phyloP scores from a whole-genome alignment of 1,140 invertebrate species.

The Platorchestia sp. region DNA sequence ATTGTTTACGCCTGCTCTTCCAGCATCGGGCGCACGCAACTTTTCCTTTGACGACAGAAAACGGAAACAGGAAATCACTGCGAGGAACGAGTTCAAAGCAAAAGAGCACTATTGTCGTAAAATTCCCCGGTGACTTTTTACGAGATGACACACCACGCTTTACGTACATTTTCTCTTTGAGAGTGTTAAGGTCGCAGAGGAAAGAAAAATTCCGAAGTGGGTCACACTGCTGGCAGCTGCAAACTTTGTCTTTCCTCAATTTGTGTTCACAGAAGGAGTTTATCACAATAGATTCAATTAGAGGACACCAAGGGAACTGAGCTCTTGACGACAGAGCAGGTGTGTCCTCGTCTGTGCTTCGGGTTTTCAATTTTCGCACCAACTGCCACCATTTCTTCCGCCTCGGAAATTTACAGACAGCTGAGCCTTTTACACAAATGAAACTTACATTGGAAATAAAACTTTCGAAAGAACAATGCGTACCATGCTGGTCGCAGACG shows the following conservation, averaged over 20 bases:
- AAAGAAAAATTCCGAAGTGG: neutral
- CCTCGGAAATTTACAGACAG: neutral
- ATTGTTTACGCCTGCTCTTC: neutral
- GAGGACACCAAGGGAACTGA: neutral
- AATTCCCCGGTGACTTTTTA: neutral
- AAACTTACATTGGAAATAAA: neutral
- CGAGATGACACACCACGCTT: neutral
- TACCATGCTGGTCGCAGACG: neutral
- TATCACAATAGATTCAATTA: neutral
- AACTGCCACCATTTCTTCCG: neutral
- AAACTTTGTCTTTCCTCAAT: neutral
- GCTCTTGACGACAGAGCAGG: neutral
- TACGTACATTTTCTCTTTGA: neutral
- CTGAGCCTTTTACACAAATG: neutral
- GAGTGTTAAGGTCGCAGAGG: neutral
- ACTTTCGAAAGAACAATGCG: neutral
- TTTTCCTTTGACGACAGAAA: neutral
- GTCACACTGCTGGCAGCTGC: neutral
- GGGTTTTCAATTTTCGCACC: neutral
- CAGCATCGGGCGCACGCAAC: neutral
- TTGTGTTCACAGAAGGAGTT: neutral
- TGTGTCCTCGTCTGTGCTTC: neutral
- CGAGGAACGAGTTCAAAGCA: neutral
- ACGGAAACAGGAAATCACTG: neutral
- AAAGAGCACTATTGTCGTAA: neutral